phyloP scores from a whole-genome alignment of 2,888 invertebrate species.

The Caenorhabditis sp. region DNA sequence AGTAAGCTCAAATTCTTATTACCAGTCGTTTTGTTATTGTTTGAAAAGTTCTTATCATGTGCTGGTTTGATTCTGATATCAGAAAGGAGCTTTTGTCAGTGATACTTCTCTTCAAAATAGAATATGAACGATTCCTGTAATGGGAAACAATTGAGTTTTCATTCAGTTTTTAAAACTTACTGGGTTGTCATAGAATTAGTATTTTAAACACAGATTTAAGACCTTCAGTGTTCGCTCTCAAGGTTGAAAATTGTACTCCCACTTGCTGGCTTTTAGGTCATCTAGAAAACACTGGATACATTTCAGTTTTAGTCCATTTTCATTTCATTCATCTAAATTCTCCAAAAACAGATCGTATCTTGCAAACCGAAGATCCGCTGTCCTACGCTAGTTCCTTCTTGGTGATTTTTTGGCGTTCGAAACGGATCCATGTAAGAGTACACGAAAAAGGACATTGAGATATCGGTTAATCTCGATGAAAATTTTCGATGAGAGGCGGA shows the following conservation, averaged over 20 bases:
- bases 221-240: too few species aligned
- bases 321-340: not conserved
- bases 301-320: constrained; percentile 19
- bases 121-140: too few species aligned
- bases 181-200: too few species aligned
- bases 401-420: constrained; percentile 14
- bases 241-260: too few species aligned
- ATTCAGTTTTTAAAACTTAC: too few species aligned
- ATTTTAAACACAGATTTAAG: too few species aligned
- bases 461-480: constrained; percentile 17
- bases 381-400: constrained; percentile 22
- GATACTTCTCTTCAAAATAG: too few species aligned
- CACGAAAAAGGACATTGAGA: constrained; percentile 40
- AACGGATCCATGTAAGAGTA: not conserved
- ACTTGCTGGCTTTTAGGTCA: too few species aligned
- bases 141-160: too few species aligned
- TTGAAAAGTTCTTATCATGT: constrained; percentile 3
- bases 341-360: constrained; percentile 21
- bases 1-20: constrained; percentile 37
- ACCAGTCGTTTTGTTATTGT: constrained; percentile 22
- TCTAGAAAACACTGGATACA: not conserved
- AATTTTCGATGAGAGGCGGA: constrained; percentile 36
- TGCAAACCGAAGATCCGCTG: constrained; percentile 33
- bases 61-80: not conserved
- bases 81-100: not conserved